Conservation (phyloP, 2,797 vertebrate species). For the Lerista edwardsae region DNA sequence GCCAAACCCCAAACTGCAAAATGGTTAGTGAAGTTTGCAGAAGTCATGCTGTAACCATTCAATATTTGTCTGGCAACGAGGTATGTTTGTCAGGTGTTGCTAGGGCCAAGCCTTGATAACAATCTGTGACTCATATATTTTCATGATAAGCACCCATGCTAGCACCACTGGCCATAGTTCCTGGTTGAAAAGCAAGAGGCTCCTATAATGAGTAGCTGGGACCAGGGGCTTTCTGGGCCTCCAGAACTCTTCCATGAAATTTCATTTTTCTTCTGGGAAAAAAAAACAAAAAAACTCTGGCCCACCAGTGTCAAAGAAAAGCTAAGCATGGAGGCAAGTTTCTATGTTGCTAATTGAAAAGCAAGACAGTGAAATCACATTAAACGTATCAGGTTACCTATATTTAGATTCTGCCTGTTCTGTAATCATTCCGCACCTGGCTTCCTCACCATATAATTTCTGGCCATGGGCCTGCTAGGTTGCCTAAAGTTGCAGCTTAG, state of each 20-base stretch:
- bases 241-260: too few relatives aligned
- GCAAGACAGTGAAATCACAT: too few relatives aligned
- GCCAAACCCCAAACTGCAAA: background rate
- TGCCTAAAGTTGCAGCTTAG: background rate
- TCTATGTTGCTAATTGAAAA: too few relatives aligned
- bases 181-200: background rate
- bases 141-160: background rate
- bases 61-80: background rate
- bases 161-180: background rate
- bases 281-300: too few relatives aligned
- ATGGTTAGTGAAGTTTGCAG: background rate
- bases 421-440: too few relatives aligned
- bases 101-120: slow-evolving; percentile 7
- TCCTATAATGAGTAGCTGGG: background rate
- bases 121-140: slow-evolving; percentile 17
- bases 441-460: too few relatives aligned
- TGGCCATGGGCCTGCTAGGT: background rate
- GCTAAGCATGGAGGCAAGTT: too few relatives aligned
- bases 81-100: slow-evolving; percentile 1
- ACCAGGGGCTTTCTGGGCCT: too few relatives aligned
- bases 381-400: too few relatives aligned
- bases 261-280: too few relatives aligned
- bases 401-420: too few relatives aligned
- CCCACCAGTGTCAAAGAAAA: too few relatives aligned
- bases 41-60: slow-evolving; percentile 1